Evolutionary conservation across 2,888 invertebrate species (phyloP).

Genomic region (Epinotia nisella): DNA sequence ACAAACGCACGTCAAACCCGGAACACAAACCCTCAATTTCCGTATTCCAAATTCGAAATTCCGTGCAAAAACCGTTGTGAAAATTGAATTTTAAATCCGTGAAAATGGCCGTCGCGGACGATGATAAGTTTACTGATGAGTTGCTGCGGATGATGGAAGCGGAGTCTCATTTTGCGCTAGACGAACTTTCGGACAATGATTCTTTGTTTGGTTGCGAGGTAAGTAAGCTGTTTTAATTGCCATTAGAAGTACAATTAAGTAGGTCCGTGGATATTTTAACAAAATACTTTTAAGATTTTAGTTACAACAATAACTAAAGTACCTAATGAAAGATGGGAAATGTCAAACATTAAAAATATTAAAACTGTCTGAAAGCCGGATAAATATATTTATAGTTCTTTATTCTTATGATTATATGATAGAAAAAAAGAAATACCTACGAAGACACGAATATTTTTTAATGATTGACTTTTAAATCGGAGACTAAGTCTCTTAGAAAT

Average conservation of each 20-base stretch:
- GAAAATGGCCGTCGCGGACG: constrained; percentile 28
- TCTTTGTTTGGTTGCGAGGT: constrained; percentile 39
- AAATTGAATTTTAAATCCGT: not conserved
- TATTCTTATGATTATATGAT: too few species aligned
- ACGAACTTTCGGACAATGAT: constrained; percentile 31
- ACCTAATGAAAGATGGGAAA: too few species aligned
- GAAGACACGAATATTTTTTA: too few species aligned
- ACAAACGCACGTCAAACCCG: constrained; percentile 37
- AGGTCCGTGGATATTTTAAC: not conserved
- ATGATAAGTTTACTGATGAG: constrained; percentile 40
- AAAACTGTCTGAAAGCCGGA: too few species aligned
- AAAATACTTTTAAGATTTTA: too few species aligned
- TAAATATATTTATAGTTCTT: too few species aligned
- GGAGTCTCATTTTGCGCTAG: constrained; percentile 35
- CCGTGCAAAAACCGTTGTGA: not conserved
- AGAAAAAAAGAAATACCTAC: too few species aligned
- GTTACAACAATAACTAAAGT: too few species aligned
- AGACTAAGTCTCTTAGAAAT: too few species aligned
- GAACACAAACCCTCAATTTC: not conserved
- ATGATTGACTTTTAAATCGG: too few species aligned
- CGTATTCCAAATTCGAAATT: constrained; percentile 2
- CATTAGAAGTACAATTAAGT: not conserved
- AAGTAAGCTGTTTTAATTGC: constrained; percentile 4
- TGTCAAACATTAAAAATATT: too few species aligned
- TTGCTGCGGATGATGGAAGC: constrained; percentile 41